phyloP scores from a whole-genome alignment of 2,888 invertebrate genomes.

The Catotricha subobsoleta region DNA sequence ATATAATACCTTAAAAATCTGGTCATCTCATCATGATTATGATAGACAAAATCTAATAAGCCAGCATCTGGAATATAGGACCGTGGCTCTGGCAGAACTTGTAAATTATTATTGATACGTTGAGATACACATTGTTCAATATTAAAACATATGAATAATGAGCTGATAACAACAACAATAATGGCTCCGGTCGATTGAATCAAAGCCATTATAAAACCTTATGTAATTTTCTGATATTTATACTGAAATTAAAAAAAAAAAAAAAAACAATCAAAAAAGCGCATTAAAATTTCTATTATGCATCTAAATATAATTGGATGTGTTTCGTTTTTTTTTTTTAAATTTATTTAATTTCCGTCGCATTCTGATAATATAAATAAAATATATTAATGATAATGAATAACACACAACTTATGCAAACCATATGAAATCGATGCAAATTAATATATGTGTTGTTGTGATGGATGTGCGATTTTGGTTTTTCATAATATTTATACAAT shows the following conservation, averaged over 20 bases:
- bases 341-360: no score
- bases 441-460: no score
- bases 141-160: background rate
- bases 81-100: slow-evolving; percentile 21
- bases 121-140: slow-evolving; percentile 1
- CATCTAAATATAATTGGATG: no score
- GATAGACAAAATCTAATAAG: slow-evolving; percentile 62
- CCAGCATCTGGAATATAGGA: slow-evolving; percentile 28
- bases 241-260: background rate
- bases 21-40: slow-evolving; percentile 72
- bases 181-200: background rate
- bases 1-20: slow-evolving; percentile 45
- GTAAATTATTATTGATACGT: background rate
- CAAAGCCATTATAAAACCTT: background rate
- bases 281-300: no score
- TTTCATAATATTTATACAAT: no score
- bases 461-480: no score
- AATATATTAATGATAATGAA: no score
- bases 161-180: background rate
- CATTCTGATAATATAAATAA: no score
- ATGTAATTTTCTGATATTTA: background rate
- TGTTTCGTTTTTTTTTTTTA: no score
- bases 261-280: no score
- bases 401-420: no score
- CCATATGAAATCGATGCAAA: no score